phyloP scores from a whole-genome alignment of 1,140 invertebrate species.

The Drosophila eugracilis region DNA sequence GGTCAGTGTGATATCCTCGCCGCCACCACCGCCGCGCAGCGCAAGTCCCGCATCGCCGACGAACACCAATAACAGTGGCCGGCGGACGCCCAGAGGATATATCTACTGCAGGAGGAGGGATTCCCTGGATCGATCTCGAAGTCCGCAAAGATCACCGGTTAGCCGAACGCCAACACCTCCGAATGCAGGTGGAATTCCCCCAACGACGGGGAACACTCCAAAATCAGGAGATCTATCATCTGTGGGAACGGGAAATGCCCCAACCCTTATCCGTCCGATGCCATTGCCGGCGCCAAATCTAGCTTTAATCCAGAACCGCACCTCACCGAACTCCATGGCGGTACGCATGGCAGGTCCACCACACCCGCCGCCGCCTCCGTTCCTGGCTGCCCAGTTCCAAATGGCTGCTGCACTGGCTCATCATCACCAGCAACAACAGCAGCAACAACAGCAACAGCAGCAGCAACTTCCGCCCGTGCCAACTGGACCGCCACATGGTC shows the following conservation, averaged over 20 bases:
- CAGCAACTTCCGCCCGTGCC: slow-evolving; percentile 70
- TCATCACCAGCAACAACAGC: slow-evolving; percentile 85
- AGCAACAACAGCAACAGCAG: slow-evolving; percentile 81
- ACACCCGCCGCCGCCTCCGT: slow-evolving; percentile 86
- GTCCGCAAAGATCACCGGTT: slow-evolving; percentile 72
- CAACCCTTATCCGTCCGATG: slow-evolving; percentile 85
- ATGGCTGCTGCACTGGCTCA: slow-evolving; percentile 88
- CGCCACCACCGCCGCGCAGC: slow-evolving; percentile 62
- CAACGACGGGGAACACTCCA: slow-evolving; percentile 58
- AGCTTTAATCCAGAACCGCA: slow-evolving; percentile 71
- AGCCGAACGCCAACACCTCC: slow-evolving; percentile 62
- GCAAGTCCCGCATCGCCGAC: slow-evolving; percentile 64
- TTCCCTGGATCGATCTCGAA: slow-evolving; percentile 77
- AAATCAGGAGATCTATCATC: slow-evolving; percentile 77
- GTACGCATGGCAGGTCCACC: slow-evolving; percentile 70
- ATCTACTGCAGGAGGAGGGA: slow-evolving; percentile 70
- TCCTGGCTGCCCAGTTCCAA: slow-evolving; percentile 88
- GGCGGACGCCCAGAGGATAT: slow-evolving; percentile 59
- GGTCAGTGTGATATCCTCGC: slow-evolving; percentile 68
- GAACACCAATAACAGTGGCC: slow-evolving; percentile 19
- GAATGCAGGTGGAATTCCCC: slow-evolving; percentile 21
- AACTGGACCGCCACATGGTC: slow-evolving; percentile 74
- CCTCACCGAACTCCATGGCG: slow-evolving; percentile 57
- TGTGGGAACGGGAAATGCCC: slow-evolving; percentile 81
- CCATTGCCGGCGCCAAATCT: slow-evolving; percentile 73